Conservation (phyloP, 2,888 invertebrate species). For the Euplexia lucipara region DNA sequence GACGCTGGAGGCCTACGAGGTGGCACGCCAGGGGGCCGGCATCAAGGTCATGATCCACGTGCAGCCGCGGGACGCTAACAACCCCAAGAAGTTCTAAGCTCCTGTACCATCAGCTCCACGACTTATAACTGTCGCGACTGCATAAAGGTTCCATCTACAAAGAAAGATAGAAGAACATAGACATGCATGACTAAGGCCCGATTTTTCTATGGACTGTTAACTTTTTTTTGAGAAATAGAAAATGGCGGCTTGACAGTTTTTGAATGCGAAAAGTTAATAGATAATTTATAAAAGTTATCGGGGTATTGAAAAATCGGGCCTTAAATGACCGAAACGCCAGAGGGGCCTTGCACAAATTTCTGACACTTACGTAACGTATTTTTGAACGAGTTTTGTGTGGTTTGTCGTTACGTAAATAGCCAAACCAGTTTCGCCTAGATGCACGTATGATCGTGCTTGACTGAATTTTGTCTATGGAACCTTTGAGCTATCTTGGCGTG, state of each 20-base stretch:
- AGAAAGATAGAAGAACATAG: background rate
- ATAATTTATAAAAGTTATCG: no score
- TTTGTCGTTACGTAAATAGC: no score
- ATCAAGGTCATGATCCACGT: slow-evolving; percentile 97
- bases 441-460: no score
- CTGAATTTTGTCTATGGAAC: background rate
- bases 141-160: background rate
- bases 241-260: no score
- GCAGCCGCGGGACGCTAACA: slow-evolving; percentile 89
- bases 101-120: background rate
- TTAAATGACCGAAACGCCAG: background rate
- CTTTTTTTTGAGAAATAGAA: no score
- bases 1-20: slow-evolving; percentile 95
- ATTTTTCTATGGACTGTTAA: no score
- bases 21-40: slow-evolving; percentile 93
- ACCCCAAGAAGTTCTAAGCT: slow-evolving; percentile 76
- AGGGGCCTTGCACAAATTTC: no score
- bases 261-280: no score
- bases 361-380: no score
- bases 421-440: no score
- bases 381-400: no score
- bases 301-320: no score
- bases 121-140: background rate
- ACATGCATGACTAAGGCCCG: background rate
- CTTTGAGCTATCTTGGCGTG: background rate